A percentile compares a stretch with the other conserved stretches of the same genome.
Conservation (phyloP, 30 jellyfish, hydroid and myxozoan species). For the Chrysaora quinquecirrha region DNA sequence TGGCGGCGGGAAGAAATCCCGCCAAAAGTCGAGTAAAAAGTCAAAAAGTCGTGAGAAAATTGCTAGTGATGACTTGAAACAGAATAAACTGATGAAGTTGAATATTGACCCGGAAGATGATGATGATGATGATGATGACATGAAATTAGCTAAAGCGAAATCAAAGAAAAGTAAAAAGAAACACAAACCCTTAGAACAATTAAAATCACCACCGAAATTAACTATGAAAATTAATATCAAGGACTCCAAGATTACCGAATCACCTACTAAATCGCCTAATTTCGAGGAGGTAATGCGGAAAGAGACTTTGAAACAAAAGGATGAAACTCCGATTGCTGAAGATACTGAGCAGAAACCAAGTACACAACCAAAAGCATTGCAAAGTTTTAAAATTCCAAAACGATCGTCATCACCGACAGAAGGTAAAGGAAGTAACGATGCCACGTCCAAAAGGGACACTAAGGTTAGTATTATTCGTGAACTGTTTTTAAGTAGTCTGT, state of each 20-base stretch:
- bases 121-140: background rate
- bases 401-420: slow-evolving; percentile 26
- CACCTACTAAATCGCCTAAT: slow-evolving; percentile 54
- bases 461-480: no score
- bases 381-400: slow-evolving; percentile 35
- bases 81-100: background rate
- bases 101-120: background rate
- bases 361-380: slow-evolving; percentile 60
- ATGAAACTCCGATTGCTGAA: slow-evolving; percentile 1
- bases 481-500: no score
- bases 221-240: slow-evolving; percentile 58
- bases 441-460: background rate
- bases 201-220: slow-evolving; percentile 25
- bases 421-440: background rate
- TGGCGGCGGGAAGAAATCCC: background rate
- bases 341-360: slow-evolving; percentile 44
- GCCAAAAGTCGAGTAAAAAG: background rate
- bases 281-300: slow-evolving; percentile 5
- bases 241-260: slow-evolving; percentile 62
- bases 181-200: slow-evolving; percentile 13
- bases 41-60: background rate
- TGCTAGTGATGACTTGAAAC: background rate
- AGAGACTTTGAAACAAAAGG: slow-evolving; percentile 3
- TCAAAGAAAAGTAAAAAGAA: slow-evolving; percentile 18
- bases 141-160: background rate